Percentiles rank a stretch among this genome's conserved stretches.
Evolutionary conservation across 2,113 vertebrate species (phyloP).

Genomic region (Passer domesticus): DNA sequence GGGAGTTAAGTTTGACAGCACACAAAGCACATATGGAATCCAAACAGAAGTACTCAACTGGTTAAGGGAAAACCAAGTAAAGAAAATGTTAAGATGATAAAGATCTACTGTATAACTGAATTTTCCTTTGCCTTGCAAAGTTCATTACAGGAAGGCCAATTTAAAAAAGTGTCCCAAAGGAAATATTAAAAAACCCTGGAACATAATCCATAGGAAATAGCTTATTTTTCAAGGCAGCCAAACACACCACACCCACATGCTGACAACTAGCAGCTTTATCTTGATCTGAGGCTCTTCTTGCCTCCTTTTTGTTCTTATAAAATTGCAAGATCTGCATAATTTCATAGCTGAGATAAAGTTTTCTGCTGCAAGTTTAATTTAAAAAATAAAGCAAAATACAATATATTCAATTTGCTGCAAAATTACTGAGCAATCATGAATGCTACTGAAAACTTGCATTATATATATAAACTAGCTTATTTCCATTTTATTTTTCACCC

Average conservation of each 20-base stretch:
- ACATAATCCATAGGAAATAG: constrained; percentile 78
- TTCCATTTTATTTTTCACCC: not conserved
- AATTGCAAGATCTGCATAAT: constrained; percentile 29
- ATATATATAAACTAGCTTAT: not conserved
- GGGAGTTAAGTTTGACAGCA: not conserved
- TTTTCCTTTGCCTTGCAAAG: constrained; percentile 69
- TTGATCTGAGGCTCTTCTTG: constrained; percentile 42
- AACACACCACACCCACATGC: constrained; percentile 55
- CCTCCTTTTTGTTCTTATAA: constrained; percentile 20
- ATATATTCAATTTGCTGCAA: not conserved
- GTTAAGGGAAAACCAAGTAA: constrained; percentile 1
- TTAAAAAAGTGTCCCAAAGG: constrained; percentile 74
- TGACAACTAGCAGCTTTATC: constrained; percentile 49
- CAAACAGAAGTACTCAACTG: not conserved
- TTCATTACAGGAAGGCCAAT: constrained; percentile 74
- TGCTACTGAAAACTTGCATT: not conserved
- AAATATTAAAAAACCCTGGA: constrained; percentile 76
- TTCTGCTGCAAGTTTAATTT: not conserved
- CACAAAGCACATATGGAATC: not conserved
- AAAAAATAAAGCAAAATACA: not conserved
- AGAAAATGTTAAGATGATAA: constrained; percentile 18
- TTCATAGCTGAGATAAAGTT: not conserved
- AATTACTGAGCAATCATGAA: not conserved
- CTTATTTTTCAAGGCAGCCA: constrained; percentile 74
- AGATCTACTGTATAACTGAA: constrained; percentile 51